Percentiles rank a stretch among this genome's conserved stretches.
Conservation (phyloP, 2,113 vertebrate species). For the Mobula hypostoma region DNA sequence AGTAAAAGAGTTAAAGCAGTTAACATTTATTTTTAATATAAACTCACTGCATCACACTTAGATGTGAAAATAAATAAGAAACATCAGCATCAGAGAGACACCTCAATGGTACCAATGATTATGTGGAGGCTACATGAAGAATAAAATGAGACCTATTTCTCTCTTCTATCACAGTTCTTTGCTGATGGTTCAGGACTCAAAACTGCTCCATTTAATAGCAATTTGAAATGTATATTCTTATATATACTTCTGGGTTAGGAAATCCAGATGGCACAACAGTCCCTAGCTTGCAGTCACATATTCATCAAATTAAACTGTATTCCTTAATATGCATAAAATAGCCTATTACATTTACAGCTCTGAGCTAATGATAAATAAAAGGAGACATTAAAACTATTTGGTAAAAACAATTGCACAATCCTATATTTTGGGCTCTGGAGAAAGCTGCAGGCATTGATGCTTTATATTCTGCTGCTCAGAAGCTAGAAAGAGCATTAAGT, state of each 20-base stretch:
- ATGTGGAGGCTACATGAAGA: neutral
- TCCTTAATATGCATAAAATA: conserved; percentile 21
- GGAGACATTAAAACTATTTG: neutral
- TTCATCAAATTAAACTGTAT: conserved; percentile 33
- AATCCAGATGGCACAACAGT: conserved; percentile 21
- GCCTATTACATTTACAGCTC: conserved; percentile 20
- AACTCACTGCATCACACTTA: neutral
- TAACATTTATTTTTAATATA: neutral
- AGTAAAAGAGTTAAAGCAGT: neutral
- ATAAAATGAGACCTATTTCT: neutral
- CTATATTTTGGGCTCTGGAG: neutral
- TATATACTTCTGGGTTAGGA: neutral
- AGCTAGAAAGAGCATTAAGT: neutral
- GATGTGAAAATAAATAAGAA: neutral
- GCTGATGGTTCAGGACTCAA: neutral
- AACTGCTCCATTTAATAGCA: neutral
- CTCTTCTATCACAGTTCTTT: neutral
- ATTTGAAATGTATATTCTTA: neutral
- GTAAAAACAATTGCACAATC: neutral
- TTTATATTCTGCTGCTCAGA: neutral
- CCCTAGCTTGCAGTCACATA: conserved; percentile 5
- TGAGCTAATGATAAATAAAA: conserved; percentile 31
- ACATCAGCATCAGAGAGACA: neutral
- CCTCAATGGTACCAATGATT: neutral
- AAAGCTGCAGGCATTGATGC: neutral